A percentile compares a stretch with the other conserved stretches of the same genome.
Conservation (phyloP, 2,113 vertebrate genomes). For the Hydropotes inermis region DNA sequence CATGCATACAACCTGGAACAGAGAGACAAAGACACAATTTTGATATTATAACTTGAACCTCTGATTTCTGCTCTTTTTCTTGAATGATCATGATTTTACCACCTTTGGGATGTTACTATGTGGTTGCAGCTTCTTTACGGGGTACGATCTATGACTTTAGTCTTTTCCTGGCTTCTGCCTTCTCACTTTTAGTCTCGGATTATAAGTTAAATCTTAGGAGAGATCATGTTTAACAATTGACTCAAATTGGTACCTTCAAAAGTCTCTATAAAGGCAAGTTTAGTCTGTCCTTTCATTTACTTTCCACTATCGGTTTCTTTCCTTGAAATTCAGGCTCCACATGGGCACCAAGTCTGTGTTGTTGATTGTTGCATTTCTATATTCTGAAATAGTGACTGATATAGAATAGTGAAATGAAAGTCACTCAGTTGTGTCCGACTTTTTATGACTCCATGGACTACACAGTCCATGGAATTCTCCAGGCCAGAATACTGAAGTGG, state of each 20-base stretch:
- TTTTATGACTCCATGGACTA: neutral
- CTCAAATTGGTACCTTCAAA: neutral
- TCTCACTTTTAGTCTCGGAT: neutral
- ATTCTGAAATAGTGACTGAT: neutral
- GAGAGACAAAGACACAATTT: neutral
- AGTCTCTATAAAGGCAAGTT: neutral
- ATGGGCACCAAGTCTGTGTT: neutral
- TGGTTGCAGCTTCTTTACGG: neutral
- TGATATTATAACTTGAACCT: neutral
- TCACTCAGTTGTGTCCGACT: neutral
- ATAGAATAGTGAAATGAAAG: neutral
- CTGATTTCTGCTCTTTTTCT: neutral
- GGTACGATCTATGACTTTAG: neutral
- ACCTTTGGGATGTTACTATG: neutral
- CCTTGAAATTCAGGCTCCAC: neutral
- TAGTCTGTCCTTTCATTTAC: neutral
- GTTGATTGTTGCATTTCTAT: neutral
- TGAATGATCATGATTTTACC: neutral
- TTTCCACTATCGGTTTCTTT: neutral
- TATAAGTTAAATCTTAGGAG: neutral
- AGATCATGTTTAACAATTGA: neutral
- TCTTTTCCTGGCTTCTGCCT: neutral
- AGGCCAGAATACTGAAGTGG: neutral
- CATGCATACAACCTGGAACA: neutral
- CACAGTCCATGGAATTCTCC: neutral